These are phyloP conservation scores for Ascidia mentula DNA, from an alignment of 23 tunicate species.

Conservation along the genomic window DNA sequence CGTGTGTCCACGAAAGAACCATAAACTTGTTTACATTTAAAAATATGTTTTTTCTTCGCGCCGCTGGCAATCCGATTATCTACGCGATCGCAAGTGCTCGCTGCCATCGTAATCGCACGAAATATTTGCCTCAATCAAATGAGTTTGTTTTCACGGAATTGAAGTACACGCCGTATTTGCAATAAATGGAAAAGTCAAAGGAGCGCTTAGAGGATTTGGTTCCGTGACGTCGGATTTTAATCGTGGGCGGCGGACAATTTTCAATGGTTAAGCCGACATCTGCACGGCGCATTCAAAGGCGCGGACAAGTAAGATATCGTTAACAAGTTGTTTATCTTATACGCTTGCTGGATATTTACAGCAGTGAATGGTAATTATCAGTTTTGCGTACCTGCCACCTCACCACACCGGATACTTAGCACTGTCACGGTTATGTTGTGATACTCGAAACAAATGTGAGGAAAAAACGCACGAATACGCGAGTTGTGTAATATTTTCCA, in stretches of 20 bases:
- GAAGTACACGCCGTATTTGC: not conserved
- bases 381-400: not conserved
- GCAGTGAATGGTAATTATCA: not conserved
- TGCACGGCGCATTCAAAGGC: not conserved
- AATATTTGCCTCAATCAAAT: conserved; percentile 9
- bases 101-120: conserved; percentile 9
- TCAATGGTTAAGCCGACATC: not conserved
- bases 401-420: not conserved
- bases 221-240: not conserved
- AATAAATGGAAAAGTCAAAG: not conserved
- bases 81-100: not conserved
- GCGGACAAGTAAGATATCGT: not conserved
- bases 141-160: not conserved
- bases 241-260: conserved; percentile 2
- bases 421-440: not conserved
- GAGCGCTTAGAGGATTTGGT: not conserved
- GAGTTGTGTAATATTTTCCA: no score
- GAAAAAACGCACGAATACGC: no score
- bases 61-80: not conserved
- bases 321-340: conserved; percentile 4
- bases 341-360: not conserved
- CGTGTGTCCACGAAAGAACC: no score
- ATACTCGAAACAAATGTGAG: no score
- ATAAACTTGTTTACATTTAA: not conserved
- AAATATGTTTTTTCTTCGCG: not conserved